Percentiles rank a stretch among this genome's conserved stretches.
These are phyloP conservation scores for Acyrthosiphon pisum DNA, from an alignment of 1,140 invertebrate genomes.

Conservation along the genomic window DNA sequence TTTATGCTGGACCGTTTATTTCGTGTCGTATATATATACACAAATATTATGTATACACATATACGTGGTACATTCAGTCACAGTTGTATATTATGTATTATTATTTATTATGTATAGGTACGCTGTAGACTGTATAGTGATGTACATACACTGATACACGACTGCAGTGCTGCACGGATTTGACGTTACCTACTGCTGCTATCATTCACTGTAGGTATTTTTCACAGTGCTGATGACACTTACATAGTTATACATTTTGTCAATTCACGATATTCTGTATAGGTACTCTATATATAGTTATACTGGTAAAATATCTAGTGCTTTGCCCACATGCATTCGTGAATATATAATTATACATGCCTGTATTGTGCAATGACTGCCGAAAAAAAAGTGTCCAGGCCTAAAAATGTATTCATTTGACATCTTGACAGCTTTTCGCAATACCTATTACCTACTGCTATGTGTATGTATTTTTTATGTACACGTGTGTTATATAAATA, in stretches of 20 bases:
- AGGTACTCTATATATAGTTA: neutral
- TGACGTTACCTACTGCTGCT: neutral
- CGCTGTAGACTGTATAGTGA: neutral
- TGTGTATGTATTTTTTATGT: neutral
- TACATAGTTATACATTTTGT: neutral
- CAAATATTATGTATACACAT: no score
- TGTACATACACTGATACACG: neutral
- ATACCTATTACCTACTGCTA: neutral
- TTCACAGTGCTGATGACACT: slow-evolving; percentile 16
- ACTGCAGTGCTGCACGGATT: neutral
- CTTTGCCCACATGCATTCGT: neutral
- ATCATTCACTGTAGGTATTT: neutral
- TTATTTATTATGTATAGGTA: neutral
- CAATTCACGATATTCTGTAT: neutral
- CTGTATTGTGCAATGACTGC: neutral
- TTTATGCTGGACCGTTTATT: neutral
- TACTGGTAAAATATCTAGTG: neutral
- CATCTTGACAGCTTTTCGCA: neutral
- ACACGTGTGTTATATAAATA: neutral
- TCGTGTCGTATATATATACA: neutral
- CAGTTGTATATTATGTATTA: neutral
- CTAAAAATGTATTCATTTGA: slow-evolving; percentile 1
- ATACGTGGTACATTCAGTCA: no score
- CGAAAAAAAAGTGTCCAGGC: neutral
- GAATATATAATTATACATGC: neutral